Conservation (phyloP, 2,888 invertebrate species). For the Amphimallon solstitiale region DNA sequence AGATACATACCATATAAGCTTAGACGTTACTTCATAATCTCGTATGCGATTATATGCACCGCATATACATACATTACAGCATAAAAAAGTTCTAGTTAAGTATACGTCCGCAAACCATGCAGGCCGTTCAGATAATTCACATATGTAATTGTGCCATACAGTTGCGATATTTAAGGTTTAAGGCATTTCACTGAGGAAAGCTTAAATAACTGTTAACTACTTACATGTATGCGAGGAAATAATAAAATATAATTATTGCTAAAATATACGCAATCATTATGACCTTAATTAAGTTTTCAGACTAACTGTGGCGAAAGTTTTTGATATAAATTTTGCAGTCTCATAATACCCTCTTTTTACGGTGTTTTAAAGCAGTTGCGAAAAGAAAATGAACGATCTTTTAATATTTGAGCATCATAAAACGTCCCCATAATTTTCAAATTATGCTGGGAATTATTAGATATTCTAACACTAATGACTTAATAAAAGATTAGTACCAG, state of each 20-base stretch:
- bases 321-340: too few relatives aligned
- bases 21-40: slow-evolving; percentile 9
- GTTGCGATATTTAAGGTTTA: slow-evolving; percentile 17
- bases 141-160: slow-evolving; percentile 28
- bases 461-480: too few relatives aligned
- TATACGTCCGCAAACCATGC: not conserved
- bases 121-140: slow-evolving; percentile 32
- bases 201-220: not conserved
- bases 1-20: slow-evolving; percentile 4
- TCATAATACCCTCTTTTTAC: too few relatives aligned
- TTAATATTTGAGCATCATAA: too few relatives aligned
- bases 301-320: too few relatives aligned
- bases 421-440: too few relatives aligned
- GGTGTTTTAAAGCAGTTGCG: too few relatives aligned
- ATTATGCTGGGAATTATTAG: too few relatives aligned
- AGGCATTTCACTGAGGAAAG: slow-evolving; percentile 28
- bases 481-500: too few relatives aligned
- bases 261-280: too few relatives aligned
- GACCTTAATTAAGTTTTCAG: too few relatives aligned
- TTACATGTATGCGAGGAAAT: not conserved
- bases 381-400: too few relatives aligned
- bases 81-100: not conserved
- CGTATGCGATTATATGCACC: not conserved
- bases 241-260: not conserved
- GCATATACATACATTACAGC: slow-evolving; percentile 1